Evolutionary conservation across 2,888 invertebrate genomes (phyloP), one percentile per base, ranked within the genome.

Genomic region (Drosophila emarginata): DNA sequence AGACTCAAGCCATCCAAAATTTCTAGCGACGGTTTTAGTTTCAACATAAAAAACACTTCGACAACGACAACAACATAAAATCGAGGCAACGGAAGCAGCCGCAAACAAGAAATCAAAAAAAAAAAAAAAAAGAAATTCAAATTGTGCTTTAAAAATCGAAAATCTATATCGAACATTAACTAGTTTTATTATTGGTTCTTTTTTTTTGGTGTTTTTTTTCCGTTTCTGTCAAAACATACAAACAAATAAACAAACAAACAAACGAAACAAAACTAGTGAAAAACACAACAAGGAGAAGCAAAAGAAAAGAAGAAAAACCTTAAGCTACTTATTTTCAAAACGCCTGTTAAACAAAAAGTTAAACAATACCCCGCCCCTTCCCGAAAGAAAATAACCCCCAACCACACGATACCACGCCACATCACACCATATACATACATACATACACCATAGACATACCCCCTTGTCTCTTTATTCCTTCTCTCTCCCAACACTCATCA

Each of bases 11-110:
- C 36, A 64, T 57, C 45, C 32, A 53, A 51, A 57, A 69, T 57
- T 61, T 62, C 74, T 66, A 80, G 78, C 87, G 87, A 78, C 84
- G 87, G 80, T 64, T 66, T 76, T 72, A 74, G 71, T 71, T 80
- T 72, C 64, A 75, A 67, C 52, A 64, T 69, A 66, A 76, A 60
- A 61, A 70, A 61, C 37, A 45, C 45, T 15, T 45, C 28, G 32
- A 32, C 1, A 32, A 32, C 18, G 59, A 72, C 36, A 70, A 57
- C 66, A 67, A 69, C 61, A 72, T 11, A 12, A 45, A 45, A 45
- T 45, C 45, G 45, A 4, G 11, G 9, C 21, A 59, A 51, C 52
- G 40, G 28, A 53, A 79, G 74, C 77, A 79, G 11, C 9, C 32
- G 32, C 32, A 67, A 80, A 80, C 72, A 71, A 12, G 12, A 52